phyloP scores from a whole-genome alignment of 2,888 invertebrate genomes.

The Metopia argyrocephala region DNA sequence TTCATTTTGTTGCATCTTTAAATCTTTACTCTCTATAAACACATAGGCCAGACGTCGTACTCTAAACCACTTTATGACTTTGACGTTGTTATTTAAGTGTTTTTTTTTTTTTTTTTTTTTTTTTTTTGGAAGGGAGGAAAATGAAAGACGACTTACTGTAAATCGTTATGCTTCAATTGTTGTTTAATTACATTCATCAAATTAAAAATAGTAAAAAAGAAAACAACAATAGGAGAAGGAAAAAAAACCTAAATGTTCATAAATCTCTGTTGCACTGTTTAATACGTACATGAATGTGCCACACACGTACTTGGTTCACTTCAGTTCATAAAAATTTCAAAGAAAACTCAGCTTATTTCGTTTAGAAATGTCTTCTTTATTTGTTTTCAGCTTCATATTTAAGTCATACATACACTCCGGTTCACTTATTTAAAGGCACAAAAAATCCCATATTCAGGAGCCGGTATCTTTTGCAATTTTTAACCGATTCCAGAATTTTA shows the following conservation, averaged over 20 bases:
- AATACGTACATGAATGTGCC: not conserved
- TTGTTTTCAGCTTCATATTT: too few relatives aligned
- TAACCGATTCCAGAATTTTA: too few relatives aligned
- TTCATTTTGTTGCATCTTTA: constrained; percentile 22
- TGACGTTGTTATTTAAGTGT: too few relatives aligned
- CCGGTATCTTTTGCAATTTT: too few relatives aligned
- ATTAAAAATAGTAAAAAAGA: constrained; percentile 50
- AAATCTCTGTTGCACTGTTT: constrained; percentile 20
- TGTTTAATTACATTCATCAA: constrained; percentile 65
- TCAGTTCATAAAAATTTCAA: not conserved
- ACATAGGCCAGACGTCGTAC: not conserved
- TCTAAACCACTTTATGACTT: too few relatives aligned
- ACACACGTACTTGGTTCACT: not conserved
- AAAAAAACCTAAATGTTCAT: not conserved
- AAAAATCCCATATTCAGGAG: too few relatives aligned
- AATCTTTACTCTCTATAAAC: not conserved
- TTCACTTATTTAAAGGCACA: too few relatives aligned
- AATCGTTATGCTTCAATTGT: constrained; percentile 65
- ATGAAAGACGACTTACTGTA: constrained; percentile 43
- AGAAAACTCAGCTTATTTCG: not conserved
- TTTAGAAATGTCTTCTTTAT: too few relatives aligned
- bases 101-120: too few relatives aligned
- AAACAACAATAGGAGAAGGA: not conserved
- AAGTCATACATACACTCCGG: too few relatives aligned
- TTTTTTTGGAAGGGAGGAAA: constrained; percentile 16